Base-by-base conservation (phyloP, 2,888 invertebrate species). In the Hypena proboscidalis region DNA sequence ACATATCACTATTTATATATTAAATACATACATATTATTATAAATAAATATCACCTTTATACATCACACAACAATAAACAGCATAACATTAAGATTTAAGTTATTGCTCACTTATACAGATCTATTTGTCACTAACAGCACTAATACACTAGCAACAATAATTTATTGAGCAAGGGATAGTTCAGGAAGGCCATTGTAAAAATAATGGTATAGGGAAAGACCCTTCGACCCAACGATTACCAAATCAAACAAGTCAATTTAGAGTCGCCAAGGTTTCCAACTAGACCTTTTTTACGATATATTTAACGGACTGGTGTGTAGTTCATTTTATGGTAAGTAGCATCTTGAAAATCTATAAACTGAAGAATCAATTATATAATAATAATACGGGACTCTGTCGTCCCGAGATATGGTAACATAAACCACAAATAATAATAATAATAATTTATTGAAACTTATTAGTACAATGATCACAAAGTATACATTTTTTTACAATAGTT, bases 201-300 rank as follows among this genome's bases (percentile, higher is more conserved):
- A 63, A 60, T 60, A 60, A 60, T 63, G 50, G 64, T 37, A 32
- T 63, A 43, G 55, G 63, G 46, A 47, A 50, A 30, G 39, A 47
- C 49, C 63, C 47, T 43, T 36, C 29, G 39, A 29, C 43, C 43
- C 32, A 27, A 6, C 42, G 45, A 53, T 56, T 64, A 39, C 53
- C 22, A 38, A 49, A 56, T 46, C 54, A 51, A 50, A 59, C 53
- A 54, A 56, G 38, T 53, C 34, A 41, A 50, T 66, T 61, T 41
- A 26, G 26, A 31, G 25, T 22, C 27, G 31, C 11, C 32, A 36
- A 33, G 41, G 31, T 31, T 43, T 19, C 9, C 20, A 15, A 10
- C 35, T 35, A 21, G 32, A 39, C 31, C 27, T 32, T 19, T 19
- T n/a, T n/a, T n/a, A n/a, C n/a, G n/a, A n/a, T n/a, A n/a, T n/a